Base-by-base conservation (phyloP, 2,888 invertebrate species). In the Habroteleia sp. region DNA sequence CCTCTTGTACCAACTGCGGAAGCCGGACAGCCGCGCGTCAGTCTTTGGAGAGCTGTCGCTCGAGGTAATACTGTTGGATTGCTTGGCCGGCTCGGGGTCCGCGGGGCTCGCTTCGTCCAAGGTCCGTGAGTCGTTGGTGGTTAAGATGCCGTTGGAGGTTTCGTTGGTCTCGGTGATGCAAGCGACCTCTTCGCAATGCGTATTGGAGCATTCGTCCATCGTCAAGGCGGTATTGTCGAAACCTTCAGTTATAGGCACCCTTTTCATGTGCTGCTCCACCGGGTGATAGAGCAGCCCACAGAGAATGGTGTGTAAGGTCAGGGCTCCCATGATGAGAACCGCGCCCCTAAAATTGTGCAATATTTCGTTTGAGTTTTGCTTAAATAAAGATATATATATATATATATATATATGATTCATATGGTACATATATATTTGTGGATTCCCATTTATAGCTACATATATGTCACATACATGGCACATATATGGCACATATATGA, bases 221-320 rank as follows among this genome's bases (percentile, higher is more conserved):
- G 79, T 81, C 50, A 87, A 50, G 1, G 84, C 87, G 16, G 82
- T 83, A 68, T 87, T 86, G 42, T 85, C 85, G n/a, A 84, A 89
- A 71, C 75, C 89, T 85, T 25, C 90, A 85, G 66, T 89, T 13
- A 82, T 87, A 80, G 78, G 89, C 82, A 62, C 88, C 41, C 91
- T 91, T 77, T 93, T 93, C 93, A 95, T 92, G 84, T 96, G 95
- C 75, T 93, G 91, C 75, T 94, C 94, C 0, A 96, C 95, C 0
- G 96, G 96, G 79, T 96, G 94, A 86, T 95, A 96, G 46, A 96
- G 92, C 2, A 95, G 84, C 0, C 94, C 95, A 0, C 95, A 95
- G 3, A 95, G 93, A 90, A 94, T 93, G 0, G 95, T 94, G 85
- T 96, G 95, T 31, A 96, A 88, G 80, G 95, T 94, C 8, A 95